Base-by-base conservation (phyloP, 2,113 vertebrate species). In the Leptobrachium ailaonicum region DNA sequence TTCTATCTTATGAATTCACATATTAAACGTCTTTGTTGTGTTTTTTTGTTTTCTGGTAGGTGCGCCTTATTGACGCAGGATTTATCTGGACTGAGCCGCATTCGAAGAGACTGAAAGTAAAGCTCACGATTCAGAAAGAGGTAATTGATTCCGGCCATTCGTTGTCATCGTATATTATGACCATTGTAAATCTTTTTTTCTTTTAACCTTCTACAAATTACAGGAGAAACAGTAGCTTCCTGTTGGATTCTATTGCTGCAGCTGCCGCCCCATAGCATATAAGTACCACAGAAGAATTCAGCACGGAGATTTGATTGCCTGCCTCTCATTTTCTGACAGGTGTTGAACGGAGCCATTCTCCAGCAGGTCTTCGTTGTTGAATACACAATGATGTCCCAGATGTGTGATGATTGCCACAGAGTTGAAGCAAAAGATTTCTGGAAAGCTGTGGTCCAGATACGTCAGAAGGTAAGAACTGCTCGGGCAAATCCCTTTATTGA, bases 1-100 rank as follows among this genome's bases (percentile, higher is more conserved):
- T 32, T 32, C 20, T 32, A 32, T 32, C 20, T 32, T 32, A 32
- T 32, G 20, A 32, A 32, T 32, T 32, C 20, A 32, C 20, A 32
- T 32, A 32, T 32, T 32, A 32, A 32, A 32, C 20, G 20, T 32
- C 20, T 32, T 32, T 32, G 20, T 32, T 0, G n/a, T n/a, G n/a
- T n/a, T 1, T 63, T 0, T 78, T 40, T 76, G 64, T 73, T 43
- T 84, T 79, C 32, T 82, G 0, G 76, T 64, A 98, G 98, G 96
- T 99, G 8, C 93, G 96, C 20, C 92, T 99, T 60, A 97, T 99
- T 5, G 97, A 99, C 80, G 97, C 98, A 10, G 94, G 97, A 6
- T 99, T 99, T 88, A 87, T 98, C 85, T 99, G 97, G 96, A 98
- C 98, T 2, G 97, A 99, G 10, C 98, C 98, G 0, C 98, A 99